These are phyloP conservation scores for Typhlomys cinereus DNA, from an alignment of 2,113 vertebrate species.

Conservation along the genomic window DNA sequence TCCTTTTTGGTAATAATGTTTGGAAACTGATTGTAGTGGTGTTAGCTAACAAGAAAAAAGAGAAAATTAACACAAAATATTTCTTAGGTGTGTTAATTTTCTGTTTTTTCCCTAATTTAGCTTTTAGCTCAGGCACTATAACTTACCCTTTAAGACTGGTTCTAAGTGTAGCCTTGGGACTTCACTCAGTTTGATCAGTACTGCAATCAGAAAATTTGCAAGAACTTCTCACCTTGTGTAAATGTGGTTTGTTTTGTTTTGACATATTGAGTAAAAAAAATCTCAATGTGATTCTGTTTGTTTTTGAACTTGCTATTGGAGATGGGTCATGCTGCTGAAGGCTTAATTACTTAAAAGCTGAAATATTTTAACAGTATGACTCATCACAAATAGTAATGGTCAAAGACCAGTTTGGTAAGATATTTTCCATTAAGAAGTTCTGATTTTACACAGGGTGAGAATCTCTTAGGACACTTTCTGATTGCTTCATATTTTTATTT, in stretches of 20 bases:
- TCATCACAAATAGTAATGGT: constrained; percentile 71
- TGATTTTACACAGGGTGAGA: constrained; percentile 77
- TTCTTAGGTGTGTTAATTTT: constrained; percentile 61
- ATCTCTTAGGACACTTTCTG: constrained; percentile 72
- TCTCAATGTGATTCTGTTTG: not conserved
- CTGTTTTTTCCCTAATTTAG: constrained; percentile 45
- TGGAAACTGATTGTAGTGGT: constrained; percentile 49
- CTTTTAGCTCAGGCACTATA: constrained; percentile 60
- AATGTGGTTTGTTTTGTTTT: constrained; percentile 39
- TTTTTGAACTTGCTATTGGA: constrained; percentile 71
- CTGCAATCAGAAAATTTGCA: constrained; percentile 77
- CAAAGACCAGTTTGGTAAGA: constrained; percentile 29
- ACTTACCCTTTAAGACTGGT: constrained; percentile 60
- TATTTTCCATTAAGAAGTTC: not conserved
- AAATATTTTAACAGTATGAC: constrained; percentile 58
- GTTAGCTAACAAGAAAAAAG: constrained; percentile 62
- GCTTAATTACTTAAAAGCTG: not conserved
- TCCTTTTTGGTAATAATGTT: constrained; percentile 67
- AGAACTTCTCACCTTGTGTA: constrained; percentile 80
- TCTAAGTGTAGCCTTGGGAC: constrained; percentile 71
- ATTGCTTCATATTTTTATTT: constrained; percentile 80
- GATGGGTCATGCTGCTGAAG: constrained; percentile 71
- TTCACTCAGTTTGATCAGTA: constrained; percentile 77
- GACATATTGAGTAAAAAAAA: constrained; percentile 40
- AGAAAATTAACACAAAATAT: constrained; percentile 68